Evolutionary conservation across 2,797 vertebrate species (phyloP), one percentile per base, ranked within the genome.

Genomic region (Danio choprae): DNA sequence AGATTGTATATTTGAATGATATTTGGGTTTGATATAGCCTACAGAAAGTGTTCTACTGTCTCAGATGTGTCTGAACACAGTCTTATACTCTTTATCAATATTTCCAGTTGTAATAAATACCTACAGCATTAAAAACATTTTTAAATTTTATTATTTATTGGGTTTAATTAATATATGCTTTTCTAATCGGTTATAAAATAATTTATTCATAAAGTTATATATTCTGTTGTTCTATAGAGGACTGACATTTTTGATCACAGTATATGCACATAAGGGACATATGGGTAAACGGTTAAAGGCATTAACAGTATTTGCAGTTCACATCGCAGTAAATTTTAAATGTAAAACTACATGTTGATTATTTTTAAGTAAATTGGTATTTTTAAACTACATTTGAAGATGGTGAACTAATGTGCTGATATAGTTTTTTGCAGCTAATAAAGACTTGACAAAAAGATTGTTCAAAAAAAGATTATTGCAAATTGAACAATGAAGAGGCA

Each of bases 81-180:
- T 36, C 16, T n/a, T n/a, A 7, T 55, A 43, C 38, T 11, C 18
- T 65, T 60, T 48, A 51, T 22, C 18, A 55, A 13, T 9, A 15
- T 7, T 22, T 22, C 7, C 13, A 41, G 12, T 18, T 58, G 13
- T 72, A 46, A n/a, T 64, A 64, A 64, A 51, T 64, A 5, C 36
- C 8, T 74, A 44, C 18, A 55, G 7, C 15, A 43, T 41, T 16
- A 12, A 12, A n/a, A 41, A 56, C 6, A 15, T 20, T 5, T 51
- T 36, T 59, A 36, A 11, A 56, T 20, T 10, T 38, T 70, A 38
- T 53, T 64, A 67, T 77, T 77, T 77, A 58, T 67, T 58, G 16
- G 0, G 13, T 43, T 29, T 8, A 51, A 20, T 68, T 43, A 53
- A 67, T 46, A 40, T 76, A 44, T 29, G 51, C 20, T 48, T 58